phyloP scores from a whole-genome alignment of 1,140 invertebrate genomes.

The Musca domestica region DNA sequence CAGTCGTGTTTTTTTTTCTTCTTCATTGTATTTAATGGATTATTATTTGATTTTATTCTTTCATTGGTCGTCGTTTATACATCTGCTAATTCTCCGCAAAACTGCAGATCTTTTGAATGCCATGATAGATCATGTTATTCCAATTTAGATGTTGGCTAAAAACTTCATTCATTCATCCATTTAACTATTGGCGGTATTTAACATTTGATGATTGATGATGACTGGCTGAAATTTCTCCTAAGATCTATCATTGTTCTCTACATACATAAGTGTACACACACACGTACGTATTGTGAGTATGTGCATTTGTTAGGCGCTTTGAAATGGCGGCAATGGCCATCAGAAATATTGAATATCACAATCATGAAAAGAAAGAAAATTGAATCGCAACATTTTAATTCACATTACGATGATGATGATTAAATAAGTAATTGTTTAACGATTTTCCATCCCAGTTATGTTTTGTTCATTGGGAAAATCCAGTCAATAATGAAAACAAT shows the following conservation, averaged over 20 bases:
- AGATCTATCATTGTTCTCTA: too few relatives aligned
- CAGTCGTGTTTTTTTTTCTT: conserved; percentile 28
- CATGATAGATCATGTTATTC: background rate
- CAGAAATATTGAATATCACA: background rate
- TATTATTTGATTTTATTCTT: background rate
- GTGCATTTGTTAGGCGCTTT: too few relatives aligned
- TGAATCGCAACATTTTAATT: conserved; percentile 14
- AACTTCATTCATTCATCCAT: background rate
- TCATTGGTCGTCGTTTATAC: background rate
- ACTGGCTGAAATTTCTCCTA: conserved; percentile 19
- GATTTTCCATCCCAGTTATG: background rate
- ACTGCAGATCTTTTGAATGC: too few relatives aligned
- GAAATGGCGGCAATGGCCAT: too few relatives aligned
- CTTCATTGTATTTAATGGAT: background rate
- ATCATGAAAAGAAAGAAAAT: background rate
- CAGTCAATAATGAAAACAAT: background rate
- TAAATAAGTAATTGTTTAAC: conserved; percentile 19
- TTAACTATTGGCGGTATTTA: conserved; percentile 18
- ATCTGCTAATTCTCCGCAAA: background rate
- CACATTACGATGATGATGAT: conserved; percentile 13
- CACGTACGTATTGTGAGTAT: too few relatives aligned
- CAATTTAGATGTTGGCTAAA: background rate
- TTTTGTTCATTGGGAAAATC: background rate
- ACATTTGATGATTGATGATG: conserved; percentile 26
- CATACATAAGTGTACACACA: too few relatives aligned